Evolutionary conservation across 2,797 vertebrate species (phyloP).

Genomic region (Pangasius larnaudii): DNA sequence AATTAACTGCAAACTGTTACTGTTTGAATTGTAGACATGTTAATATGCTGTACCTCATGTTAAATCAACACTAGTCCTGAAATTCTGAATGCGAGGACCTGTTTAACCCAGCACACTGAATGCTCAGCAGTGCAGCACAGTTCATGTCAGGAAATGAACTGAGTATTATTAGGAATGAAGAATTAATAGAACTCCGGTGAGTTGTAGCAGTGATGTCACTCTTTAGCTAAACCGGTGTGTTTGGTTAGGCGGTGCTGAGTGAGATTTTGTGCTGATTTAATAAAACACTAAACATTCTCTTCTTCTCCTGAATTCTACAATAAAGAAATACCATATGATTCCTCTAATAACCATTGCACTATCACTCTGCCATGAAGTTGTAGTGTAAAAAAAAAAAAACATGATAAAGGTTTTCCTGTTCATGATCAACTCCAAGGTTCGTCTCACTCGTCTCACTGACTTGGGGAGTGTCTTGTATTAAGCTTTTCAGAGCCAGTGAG

Average conservation of each 20-base stretch:
- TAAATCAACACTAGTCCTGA: slow-evolving; percentile 25
- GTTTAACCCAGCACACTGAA: slow-evolving; percentile 34
- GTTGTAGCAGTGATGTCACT: slow-evolving; percentile 19
- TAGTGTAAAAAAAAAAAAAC: not conserved
- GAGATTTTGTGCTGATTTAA: slow-evolving; percentile 54
- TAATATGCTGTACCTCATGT: slow-evolving; percentile 41
- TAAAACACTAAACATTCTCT: slow-evolving; percentile 54
- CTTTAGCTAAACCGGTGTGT: slow-evolving; percentile 11
- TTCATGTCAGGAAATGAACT: not conserved
- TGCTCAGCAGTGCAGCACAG: not conserved
- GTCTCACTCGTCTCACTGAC: not conserved
- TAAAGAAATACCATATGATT: not conserved
- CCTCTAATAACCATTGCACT: not conserved
- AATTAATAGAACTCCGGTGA: not conserved
- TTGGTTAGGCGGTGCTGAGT: slow-evolving; percentile 39
- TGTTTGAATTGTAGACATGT: slow-evolving; percentile 28
- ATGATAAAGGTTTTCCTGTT: not conserved
- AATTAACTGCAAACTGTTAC: slow-evolving; percentile 5
- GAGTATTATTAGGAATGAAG: not conserved
- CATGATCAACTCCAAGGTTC: not conserved
- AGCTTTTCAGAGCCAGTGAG: not conserved
- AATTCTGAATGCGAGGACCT: slow-evolving; percentile 22
- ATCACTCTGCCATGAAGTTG: not conserved
- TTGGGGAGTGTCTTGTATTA: not conserved
- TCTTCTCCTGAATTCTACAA: not conserved